Percentiles rank a stretch among this genome's conserved stretches.
Evolutionary conservation across 1,140 invertebrate species (phyloP).

Genomic region (Coptotermes formosanus): DNA sequence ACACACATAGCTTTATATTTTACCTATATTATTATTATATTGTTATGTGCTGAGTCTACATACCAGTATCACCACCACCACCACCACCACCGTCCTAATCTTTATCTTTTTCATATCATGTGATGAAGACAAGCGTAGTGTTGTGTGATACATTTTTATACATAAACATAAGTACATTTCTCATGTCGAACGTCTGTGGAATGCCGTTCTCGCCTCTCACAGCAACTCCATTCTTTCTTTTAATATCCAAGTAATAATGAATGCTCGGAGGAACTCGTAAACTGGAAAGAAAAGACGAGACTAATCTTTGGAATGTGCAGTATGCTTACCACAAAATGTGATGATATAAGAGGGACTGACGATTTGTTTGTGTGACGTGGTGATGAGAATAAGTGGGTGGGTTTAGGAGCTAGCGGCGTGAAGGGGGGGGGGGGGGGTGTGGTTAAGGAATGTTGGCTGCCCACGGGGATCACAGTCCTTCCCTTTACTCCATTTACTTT

Average conservation of each 20-base stretch:
- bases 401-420: not conserved
- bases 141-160: too few relatives aligned
- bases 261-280: not conserved
- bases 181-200: too few relatives aligned
- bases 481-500: slow-evolving; percentile 21
- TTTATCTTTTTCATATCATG: too few relatives aligned
- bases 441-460: slow-evolving; percentile 22
- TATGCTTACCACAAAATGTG: not conserved
- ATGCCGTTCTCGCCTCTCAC: too few relatives aligned
- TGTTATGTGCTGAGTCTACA: too few relatives aligned
- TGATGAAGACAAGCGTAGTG: too few relatives aligned
- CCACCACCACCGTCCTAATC: too few relatives aligned
- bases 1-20: too few relatives aligned
- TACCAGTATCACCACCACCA: too few relatives aligned
- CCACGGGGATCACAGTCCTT: slow-evolving; percentile 21
- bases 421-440: slow-evolving; percentile 5
- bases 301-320: not conserved
- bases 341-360: not conserved
- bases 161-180: too few relatives aligned
- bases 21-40: too few relatives aligned
- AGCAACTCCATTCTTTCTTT: too few relatives aligned
- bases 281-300: not conserved
- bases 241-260: not conserved
- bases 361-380: not conserved
- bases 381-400: slow-evolving; percentile 13